These are phyloP conservation scores for Phodopus roborovskii DNA, from an alignment of 2,113 vertebrate species.

Conservation along the genomic window DNA sequence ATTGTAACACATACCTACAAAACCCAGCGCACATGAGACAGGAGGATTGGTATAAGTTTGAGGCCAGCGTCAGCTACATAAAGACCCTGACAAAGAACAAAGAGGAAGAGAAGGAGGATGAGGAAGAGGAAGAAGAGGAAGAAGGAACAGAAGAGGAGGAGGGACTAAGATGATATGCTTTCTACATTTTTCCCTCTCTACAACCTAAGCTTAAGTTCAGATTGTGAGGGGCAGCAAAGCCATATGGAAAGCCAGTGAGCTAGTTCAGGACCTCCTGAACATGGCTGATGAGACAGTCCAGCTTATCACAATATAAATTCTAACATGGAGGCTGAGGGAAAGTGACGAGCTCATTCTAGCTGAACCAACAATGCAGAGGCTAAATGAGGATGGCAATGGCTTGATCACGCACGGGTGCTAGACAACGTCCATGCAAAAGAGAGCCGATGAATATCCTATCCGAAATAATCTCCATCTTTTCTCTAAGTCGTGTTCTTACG, in stretches of 20 bases:
- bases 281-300: not conserved
- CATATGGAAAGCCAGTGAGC: not conserved
- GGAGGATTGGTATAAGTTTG: not conserved
- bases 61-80: not conserved
- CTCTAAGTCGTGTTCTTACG: not conserved
- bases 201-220: not conserved
- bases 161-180: not conserved
- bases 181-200: conserved; percentile 41
- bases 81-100: not conserved
- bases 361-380: not conserved
- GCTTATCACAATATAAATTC: conserved; percentile 13
- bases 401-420: not conserved
- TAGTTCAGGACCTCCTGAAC: not conserved
- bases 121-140: not conserved
- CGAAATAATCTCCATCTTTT: not conserved
- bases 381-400: not conserved
- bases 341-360: not conserved
- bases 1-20: not conserved
- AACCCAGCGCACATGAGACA: not conserved
- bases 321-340: not conserved
- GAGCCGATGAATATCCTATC: not conserved
- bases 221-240: not conserved
- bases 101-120: not conserved
- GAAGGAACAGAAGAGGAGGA: too few species aligned
- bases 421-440: not conserved